These are phyloP conservation scores for Bacillus rossius DNA, from an alignment of 1,140 invertebrate genomes.

Conservation along the genomic window DNA sequence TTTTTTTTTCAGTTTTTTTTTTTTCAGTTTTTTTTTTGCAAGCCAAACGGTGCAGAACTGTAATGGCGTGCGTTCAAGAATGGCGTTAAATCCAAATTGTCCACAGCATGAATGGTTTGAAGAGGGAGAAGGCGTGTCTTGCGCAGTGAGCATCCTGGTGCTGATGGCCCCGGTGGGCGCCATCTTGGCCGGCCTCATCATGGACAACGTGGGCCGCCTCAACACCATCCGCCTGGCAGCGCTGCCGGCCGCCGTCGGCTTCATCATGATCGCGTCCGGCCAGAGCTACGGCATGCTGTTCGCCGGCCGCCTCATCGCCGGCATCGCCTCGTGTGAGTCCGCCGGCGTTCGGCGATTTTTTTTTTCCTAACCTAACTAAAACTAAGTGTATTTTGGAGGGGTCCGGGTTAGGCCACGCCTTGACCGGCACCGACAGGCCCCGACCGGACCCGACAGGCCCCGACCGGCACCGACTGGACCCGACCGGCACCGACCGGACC, in stretches of 20 bases:
- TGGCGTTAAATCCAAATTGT: too few species aligned
- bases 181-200: conserved; percentile 47
- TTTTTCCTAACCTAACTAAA: too few species aligned
- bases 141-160: conserved; percentile 50
- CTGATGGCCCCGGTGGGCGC: conserved; percentile 49
- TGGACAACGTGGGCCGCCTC: conserved; percentile 57
- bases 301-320: conserved; percentile 57
- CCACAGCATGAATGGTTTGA: too few species aligned
- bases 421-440: neutral
- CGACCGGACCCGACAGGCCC: neutral
- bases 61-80: too few species aligned
- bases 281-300: conserved; percentile 45
- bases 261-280: conserved; percentile 51
- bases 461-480: neutral
- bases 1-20: too few species aligned
- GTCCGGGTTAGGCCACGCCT: too few species aligned
- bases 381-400: too few species aligned
- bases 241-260: conserved; percentile 55
- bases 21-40: too few species aligned
- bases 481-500: too few species aligned
- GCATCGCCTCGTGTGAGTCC: conserved; percentile 45
- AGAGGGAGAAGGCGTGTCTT: too few species aligned
- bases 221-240: conserved; percentile 53
- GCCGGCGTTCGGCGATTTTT: too few species aligned
- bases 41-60: too few species aligned